Evolutionary conservation across 2,113 vertebrate species (phyloP).

Genomic region (Gambusia holbrooki): DNA sequence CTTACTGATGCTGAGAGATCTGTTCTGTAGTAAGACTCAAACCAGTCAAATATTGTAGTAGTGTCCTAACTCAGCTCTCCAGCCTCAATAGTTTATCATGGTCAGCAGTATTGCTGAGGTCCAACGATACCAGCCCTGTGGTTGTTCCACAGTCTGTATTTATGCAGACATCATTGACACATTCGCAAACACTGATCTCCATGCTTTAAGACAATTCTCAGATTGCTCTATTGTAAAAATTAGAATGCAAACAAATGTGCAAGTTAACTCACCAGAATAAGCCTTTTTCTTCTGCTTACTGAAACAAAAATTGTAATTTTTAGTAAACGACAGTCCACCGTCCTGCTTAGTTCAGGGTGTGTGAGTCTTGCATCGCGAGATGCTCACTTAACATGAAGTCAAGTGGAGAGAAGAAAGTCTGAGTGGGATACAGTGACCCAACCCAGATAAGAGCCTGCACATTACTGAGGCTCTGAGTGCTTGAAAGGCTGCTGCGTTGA

Average conservation of each 20-base stretch:
- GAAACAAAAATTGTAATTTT: not conserved
- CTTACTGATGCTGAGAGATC: too few species aligned
- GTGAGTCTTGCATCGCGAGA: not conserved
- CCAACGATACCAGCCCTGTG: too few species aligned
- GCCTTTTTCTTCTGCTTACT: not conserved
- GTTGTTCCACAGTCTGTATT: too few species aligned
- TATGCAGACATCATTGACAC: too few species aligned
- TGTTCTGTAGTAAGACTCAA: too few species aligned
- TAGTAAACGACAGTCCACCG: not conserved
- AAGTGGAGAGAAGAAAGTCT: conserved; percentile 1
- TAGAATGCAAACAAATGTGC: not conserved
- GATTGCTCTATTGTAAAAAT: not conserved
- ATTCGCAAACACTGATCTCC: not conserved
- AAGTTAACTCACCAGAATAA: conserved; percentile 45
- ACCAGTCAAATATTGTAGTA: too few species aligned
- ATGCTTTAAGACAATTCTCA: not conserved
- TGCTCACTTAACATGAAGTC: not conserved
- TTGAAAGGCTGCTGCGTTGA: conserved; percentile 51
- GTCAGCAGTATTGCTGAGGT: too few species aligned
- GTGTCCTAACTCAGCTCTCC: too few species aligned
- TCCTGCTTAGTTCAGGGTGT: not conserved
- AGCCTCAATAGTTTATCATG: too few species aligned
- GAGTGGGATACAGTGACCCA: conserved; percentile 22
- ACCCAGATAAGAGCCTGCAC: conserved; percentile 41
- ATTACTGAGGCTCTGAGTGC: conserved; percentile 54